Evolutionary conservation across 2,797 vertebrate species (phyloP).

Genomic region (Crocidura indochinensis): DNA sequence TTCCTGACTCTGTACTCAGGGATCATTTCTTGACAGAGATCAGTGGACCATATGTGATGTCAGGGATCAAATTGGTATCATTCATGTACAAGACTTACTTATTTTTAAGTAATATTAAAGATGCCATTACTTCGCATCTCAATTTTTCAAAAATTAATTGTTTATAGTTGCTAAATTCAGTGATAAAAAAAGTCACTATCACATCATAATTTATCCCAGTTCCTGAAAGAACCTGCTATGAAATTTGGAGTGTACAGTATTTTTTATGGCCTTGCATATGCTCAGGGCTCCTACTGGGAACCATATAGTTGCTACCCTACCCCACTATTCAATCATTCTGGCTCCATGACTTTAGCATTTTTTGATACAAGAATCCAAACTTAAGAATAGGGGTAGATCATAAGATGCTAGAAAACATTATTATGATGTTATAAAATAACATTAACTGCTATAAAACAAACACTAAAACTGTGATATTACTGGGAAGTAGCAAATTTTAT

Average conservation of each 20-base stretch:
- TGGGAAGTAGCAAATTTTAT: background rate
- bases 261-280: background rate
- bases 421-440: background rate
- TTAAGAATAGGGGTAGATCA: background rate
- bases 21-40: too few species aligned
- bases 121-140: background rate
- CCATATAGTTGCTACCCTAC: too few species aligned
- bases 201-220: background rate
- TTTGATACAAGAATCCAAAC: conserved; percentile 9
- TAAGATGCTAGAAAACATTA: too few species aligned
- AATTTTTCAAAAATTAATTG: background rate
- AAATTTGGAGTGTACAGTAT: background rate
- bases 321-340: too few species aligned
- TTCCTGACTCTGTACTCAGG: too few species aligned
- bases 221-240: background rate
- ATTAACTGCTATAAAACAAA: conserved; percentile 4
- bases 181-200: background rate
- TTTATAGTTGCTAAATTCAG: background rate
- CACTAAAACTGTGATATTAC: background rate
- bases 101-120: conserved; percentile 44
- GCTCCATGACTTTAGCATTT: conserved; percentile 23
- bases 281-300: background rate
- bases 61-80: too few species aligned
- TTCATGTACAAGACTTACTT: background rate
- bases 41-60: too few species aligned